phyloP scores from a whole-genome alignment of 2,113 vertebrate species.

The Coregonus clupeaformis region DNA sequence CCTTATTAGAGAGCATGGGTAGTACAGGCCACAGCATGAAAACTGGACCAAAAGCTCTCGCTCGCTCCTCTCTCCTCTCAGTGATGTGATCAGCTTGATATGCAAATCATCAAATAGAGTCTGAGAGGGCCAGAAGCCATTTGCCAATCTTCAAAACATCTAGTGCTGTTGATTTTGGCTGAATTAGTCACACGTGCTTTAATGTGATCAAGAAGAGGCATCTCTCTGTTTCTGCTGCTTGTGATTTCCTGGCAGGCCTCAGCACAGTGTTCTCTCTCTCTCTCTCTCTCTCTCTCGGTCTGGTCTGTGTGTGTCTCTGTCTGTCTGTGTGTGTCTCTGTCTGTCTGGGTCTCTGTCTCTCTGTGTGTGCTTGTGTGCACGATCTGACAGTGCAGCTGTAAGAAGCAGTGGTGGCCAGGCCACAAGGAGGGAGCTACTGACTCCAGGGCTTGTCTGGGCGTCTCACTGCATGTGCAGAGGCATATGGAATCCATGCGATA shows the following conservation, averaged over 20 bases:
- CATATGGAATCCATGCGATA: conserved; percentile 27
- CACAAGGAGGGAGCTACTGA: conserved; percentile 7
- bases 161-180: conserved; percentile 30
- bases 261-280: background rate
- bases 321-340: background rate
- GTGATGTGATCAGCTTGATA: conserved; percentile 28
- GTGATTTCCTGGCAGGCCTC: background rate
- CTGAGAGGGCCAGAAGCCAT: conserved; percentile 27
- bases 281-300: too few relatives aligned
- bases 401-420: background rate
- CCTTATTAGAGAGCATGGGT: background rate
- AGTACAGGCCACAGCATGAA: conserved; percentile 4
- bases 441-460: conserved; percentile 37
- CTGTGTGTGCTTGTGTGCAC: background rate
- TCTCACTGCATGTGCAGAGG: conserved; percentile 37
- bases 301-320: too few relatives aligned
- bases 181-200: conserved; percentile 29
- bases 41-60: conserved; percentile 17
- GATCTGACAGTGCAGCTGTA: background rate
- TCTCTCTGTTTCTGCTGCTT: conserved; percentile 11
- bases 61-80: background rate
- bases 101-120: conserved; percentile 32
- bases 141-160: conserved; percentile 18
- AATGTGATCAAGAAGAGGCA: conserved; percentile 21
- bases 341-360: conserved; percentile 11